Evolutionary conservation across 2,797 vertebrate genomes (phyloP).

Genomic region (Sebastolobus alascanus): DNA sequence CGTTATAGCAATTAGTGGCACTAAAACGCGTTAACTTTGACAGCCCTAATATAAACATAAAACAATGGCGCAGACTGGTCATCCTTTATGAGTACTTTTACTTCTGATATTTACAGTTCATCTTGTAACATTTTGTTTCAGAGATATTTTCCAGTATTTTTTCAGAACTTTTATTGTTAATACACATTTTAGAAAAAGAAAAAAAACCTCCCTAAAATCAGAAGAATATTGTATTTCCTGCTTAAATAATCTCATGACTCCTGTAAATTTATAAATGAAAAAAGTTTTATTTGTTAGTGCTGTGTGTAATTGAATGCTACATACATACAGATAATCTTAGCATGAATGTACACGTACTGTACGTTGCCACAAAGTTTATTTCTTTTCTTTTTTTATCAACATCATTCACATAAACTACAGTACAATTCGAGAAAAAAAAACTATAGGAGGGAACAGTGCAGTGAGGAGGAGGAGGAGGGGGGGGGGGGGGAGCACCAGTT

Average conservation of each 20-base stretch:
- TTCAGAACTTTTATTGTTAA: background rate
- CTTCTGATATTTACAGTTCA: background rate
- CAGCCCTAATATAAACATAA: background rate
- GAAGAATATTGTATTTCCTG: background rate
- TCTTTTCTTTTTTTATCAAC: slow-evolving; percentile 64
- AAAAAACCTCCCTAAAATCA: background rate
- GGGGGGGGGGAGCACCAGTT: slow-evolving; percentile 34
- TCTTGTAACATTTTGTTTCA: background rate
- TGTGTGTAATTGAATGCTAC: slow-evolving; percentile 87
- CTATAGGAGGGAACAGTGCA: slow-evolving; percentile 70
- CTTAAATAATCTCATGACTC: background rate
- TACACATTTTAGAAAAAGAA: background rate
- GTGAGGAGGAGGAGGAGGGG: slow-evolving; percentile 6
- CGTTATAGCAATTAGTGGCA: too few relatives aligned
- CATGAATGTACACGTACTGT: slow-evolving; percentile 83
- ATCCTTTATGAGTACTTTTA: background rate
- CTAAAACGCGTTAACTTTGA: too few relatives aligned
- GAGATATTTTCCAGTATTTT: background rate
- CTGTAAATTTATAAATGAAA: slow-evolving; percentile 54
- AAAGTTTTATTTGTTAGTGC: slow-evolving; percentile 87
- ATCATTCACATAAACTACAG: slow-evolving; percentile 82
- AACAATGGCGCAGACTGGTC: background rate
- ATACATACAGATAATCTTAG: slow-evolving; percentile 84
- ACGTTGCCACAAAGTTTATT: slow-evolving; percentile 76
- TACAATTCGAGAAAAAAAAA: slow-evolving; percentile 78